Base-by-base conservation (phyloP, 1,140 invertebrate species). In the Zaprionus vittiger region DNA sequence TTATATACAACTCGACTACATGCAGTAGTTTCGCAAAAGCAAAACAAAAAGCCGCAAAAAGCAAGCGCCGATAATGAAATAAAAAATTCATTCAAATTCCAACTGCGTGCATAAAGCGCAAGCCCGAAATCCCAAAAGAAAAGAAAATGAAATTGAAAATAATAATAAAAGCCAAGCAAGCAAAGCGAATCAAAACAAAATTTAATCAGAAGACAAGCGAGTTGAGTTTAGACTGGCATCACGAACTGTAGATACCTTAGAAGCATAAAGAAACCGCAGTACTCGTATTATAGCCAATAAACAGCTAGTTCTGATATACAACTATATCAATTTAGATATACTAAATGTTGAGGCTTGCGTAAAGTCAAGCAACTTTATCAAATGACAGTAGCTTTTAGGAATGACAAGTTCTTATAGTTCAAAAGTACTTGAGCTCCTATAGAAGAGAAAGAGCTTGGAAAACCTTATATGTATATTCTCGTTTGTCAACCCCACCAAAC, bases 11-110 rank as follows among this genome's bases (percentile, higher is more conserved):
- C 65, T 81, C 70, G 71, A 67, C 77, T 78, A 70, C 68, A 70
- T 57, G 65, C 68, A 69, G 81, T 87, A 69, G 81, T 87, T 87
- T 87, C 81, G 83, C 83, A 87, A 89, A 86, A 77, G 54, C 73
- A 83, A 80, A 59, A 65, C 68, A 73, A 74, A 85, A 84, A 76
- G 61, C 47, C 59, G 59, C 44, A 75, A 28, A 65, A 52, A 59
- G 20, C 55, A 52, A 52, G 15, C 28, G 41, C 12, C 24, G 12
- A 28, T 59, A 72, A 57, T 14, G 24, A 66, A 55, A 66, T 20
- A 59, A 73, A 73, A 61, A 52, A 12, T n/a, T 72, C 15, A 65
- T 79, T 72, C 31, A 70, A 73, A 80, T 77, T 67, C 61, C 12
- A 57, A 44, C 49, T 41, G 66, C 73, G 77, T 71, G 67, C 41